Percentiles rank a stretch among this genome's conserved stretches.
These are phyloP conservation scores for Mustela lutreola DNA, from an alignment of 2,113 vertebrate species.

Conservation along the genomic window DNA sequence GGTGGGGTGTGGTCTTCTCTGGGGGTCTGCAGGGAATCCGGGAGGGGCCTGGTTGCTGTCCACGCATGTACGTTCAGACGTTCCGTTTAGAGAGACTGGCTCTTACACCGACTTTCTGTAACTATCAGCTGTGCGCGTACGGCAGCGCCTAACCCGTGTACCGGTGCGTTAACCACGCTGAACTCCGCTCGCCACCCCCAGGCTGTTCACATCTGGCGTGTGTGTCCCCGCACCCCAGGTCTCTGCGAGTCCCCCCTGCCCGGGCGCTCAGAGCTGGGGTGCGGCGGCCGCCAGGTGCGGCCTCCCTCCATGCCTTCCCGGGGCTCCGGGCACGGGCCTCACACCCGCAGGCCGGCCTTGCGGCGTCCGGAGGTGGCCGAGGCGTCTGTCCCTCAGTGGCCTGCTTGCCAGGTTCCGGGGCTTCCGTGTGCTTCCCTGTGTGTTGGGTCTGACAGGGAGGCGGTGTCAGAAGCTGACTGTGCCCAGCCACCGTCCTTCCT, in stretches of 20 bases:
- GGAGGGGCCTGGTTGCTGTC: no score
- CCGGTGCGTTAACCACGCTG: fast-evolving
- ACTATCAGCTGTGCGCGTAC: neutral
- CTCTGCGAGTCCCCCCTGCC: neutral
- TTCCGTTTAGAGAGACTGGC: neutral
- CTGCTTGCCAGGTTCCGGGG: neutral
- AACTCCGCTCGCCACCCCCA: fast-evolving
- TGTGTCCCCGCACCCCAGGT: neutral
- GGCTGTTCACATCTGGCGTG: neutral
- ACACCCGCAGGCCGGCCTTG: neutral
- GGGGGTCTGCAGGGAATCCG: fast-evolving
- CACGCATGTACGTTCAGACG: no score
- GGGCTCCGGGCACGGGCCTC: neutral
- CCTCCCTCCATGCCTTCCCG: neutral
- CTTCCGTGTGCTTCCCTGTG: neutral
- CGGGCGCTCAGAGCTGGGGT: neutral
- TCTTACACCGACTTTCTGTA: neutral
- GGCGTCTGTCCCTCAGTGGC: neutral
- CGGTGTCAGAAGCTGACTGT: neutral
- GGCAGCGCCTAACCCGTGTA: neutral
- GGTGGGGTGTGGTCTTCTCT: neutral
- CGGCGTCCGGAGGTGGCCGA: neutral
- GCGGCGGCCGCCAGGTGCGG: no score
- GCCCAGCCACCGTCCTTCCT: neutral
- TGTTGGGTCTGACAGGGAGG: neutral